Conservation (phyloP, 2,113 vertebrate species). For the Apodemus speciosus region DNA sequence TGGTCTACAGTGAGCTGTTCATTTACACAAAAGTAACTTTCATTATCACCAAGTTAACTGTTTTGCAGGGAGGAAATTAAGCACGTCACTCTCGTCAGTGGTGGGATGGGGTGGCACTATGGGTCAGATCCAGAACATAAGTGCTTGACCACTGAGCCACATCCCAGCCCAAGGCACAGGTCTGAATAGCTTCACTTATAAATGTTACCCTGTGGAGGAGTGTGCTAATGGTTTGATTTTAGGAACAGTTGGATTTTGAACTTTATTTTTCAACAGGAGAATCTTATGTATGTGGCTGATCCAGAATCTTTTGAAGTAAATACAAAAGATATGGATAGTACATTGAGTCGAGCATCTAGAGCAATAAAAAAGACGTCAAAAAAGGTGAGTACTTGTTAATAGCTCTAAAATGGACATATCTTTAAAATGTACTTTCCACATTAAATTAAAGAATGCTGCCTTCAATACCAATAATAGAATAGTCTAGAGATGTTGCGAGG, state of each 20-base stretch:
- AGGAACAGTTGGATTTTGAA: conserved; percentile 25
- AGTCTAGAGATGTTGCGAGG: not conserved
- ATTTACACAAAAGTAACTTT: not conserved
- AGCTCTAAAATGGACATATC: not conserved
- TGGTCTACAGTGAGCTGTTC: not conserved
- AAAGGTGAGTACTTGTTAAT: conserved; percentile 87
- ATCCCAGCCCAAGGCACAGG: not conserved
- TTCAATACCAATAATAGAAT: not conserved
- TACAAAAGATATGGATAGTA: conserved; percentile 99
- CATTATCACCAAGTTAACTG: conserved; percentile 11
- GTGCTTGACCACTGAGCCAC: not conserved
- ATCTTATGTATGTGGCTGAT: conserved; percentile 94
- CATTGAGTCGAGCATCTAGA: conserved; percentile 97
- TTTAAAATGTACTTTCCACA: conserved; percentile 30
- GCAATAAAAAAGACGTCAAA: conserved; percentile 99
- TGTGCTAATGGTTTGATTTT: conserved; percentile 48
- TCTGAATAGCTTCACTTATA: conserved; percentile 28
- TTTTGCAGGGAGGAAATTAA: conserved; percentile 37
- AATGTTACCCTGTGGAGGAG: not conserved
- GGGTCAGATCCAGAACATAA: not conserved
- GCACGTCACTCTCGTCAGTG: not conserved
- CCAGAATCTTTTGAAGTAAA: conserved; percentile 96
- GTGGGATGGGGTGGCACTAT: not conserved
- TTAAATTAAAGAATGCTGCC: conserved; percentile 18
- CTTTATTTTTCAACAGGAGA: conserved; percentile 88